Conservation (phyloP, 2,888 invertebrate genomes). For the Kryphioiulus occultus region DNA sequence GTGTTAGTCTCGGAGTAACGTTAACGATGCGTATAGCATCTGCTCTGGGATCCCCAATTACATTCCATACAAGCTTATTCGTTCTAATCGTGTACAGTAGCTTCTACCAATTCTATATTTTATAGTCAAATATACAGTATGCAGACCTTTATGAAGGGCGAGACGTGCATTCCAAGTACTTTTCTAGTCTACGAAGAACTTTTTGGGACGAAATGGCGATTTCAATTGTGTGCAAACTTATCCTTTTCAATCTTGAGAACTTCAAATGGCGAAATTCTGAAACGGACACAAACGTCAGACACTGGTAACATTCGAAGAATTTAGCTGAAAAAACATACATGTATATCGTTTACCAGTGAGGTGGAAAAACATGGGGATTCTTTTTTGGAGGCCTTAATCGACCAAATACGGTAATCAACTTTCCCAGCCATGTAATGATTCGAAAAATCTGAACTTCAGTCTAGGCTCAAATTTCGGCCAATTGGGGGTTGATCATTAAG, state of each 20-base stretch:
- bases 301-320: not conserved
- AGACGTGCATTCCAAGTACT: not conserved
- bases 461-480: not conserved
- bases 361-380: too few relatives aligned
- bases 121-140: slow-evolving; percentile 13
- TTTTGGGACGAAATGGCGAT: not conserved
- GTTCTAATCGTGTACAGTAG: not conserved
- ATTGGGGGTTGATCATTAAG: slow-evolving; percentile 35
- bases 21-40: not conserved
- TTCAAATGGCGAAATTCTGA: not conserved
- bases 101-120: not conserved
- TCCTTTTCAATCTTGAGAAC: not conserved
- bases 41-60: not conserved
- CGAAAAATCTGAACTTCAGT: slow-evolving; percentile 36
- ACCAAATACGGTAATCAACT: not conserved
- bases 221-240: not conserved
- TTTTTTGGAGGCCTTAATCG: not conserved
- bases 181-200: not conserved
- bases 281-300: not conserved
- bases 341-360: too few relatives aligned
- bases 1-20: not conserved
- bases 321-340: not conserved
- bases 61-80: not conserved
- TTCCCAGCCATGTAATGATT: slow-evolving; percentile 5
- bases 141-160: not conserved